These are phyloP conservation scores for Colletes latitarsis DNA, from an alignment of 1,140 invertebrate species.

Conservation along the genomic window DNA sequence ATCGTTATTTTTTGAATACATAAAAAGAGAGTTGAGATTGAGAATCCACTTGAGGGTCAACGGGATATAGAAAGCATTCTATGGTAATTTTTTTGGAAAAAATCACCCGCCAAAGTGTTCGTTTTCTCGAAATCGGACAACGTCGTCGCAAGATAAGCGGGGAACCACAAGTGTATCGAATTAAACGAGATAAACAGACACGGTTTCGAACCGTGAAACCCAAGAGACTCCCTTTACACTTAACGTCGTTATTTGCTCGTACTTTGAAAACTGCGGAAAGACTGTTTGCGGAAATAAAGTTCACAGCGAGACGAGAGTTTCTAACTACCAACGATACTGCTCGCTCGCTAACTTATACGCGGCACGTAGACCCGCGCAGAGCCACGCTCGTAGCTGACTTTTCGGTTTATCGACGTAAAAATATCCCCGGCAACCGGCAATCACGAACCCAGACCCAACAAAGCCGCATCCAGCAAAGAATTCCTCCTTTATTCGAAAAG, in stretches of 20 bases:
- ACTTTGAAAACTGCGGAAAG: constrained; percentile 10
- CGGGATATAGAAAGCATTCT: too few relatives aligned
- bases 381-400: neutral
- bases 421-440: neutral
- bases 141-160: neutral
- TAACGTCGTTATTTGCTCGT: neutral
- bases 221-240: neutral
- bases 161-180: neutral
- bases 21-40: too few relatives aligned
- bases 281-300: constrained; percentile 23
- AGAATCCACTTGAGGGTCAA: too few relatives aligned
- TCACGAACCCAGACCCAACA: neutral
- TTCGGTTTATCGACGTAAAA: neutral
- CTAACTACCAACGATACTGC: neutral
- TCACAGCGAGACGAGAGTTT: neutral
- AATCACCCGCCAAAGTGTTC: too few relatives aligned
- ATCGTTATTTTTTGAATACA: too few relatives aligned
- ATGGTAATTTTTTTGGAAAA: too few relatives aligned
- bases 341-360: neutral
- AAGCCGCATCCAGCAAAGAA: neutral
- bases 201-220: neutral
- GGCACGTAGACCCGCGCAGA: neutral
- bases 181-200: neutral
- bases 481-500: neutral
- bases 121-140: too few relatives aligned